Percentiles rank a stretch among this genome's conserved stretches.
Evolutionary conservation across 2,797 vertebrate genomes (phyloP).

Genomic region (Graptemys geographica): DNA sequence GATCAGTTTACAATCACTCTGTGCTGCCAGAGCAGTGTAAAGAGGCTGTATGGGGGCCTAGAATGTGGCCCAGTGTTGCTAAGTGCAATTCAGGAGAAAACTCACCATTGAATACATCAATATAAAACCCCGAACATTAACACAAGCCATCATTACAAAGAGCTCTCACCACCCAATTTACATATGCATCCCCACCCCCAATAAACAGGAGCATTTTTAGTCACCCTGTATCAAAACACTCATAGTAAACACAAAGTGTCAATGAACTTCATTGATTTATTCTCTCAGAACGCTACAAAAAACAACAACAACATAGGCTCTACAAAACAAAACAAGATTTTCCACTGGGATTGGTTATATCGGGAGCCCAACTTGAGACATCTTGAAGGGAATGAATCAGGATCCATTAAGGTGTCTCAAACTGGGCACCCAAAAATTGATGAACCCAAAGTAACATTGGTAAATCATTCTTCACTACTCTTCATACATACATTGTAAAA

Average conservation of each 20-base stretch:
- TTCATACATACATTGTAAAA: not conserved
- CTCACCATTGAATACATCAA: not conserved
- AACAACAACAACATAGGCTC: not conserved
- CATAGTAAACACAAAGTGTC: not conserved
- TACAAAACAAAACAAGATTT: not conserved
- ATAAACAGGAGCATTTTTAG: not conserved
- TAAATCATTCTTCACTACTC: not conserved
- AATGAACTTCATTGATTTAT: not conserved
- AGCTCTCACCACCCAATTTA: not conserved
- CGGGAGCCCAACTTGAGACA: not conserved
- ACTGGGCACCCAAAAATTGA: not conserved
- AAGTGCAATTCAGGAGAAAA: not conserved
- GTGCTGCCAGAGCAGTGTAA: not conserved
- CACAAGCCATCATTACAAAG: not conserved
- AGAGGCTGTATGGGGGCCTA: not conserved
- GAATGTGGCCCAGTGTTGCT: not conserved
- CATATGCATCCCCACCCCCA: not conserved
- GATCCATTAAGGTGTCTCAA: too few species aligned
- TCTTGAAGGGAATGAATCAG: not conserved
- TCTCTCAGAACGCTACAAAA: not conserved
- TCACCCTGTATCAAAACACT: not conserved
- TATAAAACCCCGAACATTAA: not conserved
- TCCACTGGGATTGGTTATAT: not conserved
- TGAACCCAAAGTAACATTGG: not conserved
- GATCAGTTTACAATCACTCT: accelerated